phyloP scores from a whole-genome alignment of 2,888 invertebrate genomes.

The Maniola hyperantus region DNA sequence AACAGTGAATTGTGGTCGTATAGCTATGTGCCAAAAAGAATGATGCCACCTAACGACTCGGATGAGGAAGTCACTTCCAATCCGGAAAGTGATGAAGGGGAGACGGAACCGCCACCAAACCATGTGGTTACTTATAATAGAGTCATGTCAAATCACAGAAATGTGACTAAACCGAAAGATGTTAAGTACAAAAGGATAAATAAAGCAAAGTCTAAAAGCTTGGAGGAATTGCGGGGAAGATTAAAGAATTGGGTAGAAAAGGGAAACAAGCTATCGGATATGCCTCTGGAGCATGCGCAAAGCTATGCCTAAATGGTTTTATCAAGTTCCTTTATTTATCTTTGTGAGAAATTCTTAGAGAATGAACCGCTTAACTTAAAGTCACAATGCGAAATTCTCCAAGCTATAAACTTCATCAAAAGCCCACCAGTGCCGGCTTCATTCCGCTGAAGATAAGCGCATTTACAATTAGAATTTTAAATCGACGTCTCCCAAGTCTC shows the following conservation, averaged over 20 bases:
- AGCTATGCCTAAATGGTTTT: slow-evolving; percentile 81
- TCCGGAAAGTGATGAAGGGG: slow-evolving; percentile 70
- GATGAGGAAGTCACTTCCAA: slow-evolving; percentile 74
- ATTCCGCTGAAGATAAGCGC: slow-evolving; percentile 26
- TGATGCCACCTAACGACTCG: slow-evolving; percentile 70
- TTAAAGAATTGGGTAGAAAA: slow-evolving; percentile 94
- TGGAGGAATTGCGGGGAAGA: slow-evolving; percentile 91
- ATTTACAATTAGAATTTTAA: slow-evolving; percentile 31
- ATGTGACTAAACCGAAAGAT: slow-evolving; percentile 95
- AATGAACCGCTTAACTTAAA: slow-evolving; percentile 14
- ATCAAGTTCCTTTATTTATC: slow-evolving; percentile 47
- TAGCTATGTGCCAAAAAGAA: slow-evolving; percentile 78
- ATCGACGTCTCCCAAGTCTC: not conserved
- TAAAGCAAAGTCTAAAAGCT: slow-evolving; percentile 94
- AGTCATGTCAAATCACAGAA: slow-evolving; percentile 95
- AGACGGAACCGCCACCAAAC: slow-evolving; percentile 65
- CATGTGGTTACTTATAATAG: slow-evolving; percentile 91
- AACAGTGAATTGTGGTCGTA: slow-evolving; percentile 73
- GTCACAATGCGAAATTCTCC: slow-evolving; percentile 21
- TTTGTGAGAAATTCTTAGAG: slow-evolving; percentile 31
- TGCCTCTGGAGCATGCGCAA: slow-evolving; percentile 86
- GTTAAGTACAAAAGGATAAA: slow-evolving; percentile 95
- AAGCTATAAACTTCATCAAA: slow-evolving; percentile 25
- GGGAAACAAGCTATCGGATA: slow-evolving; percentile 86
- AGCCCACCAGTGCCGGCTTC: slow-evolving; percentile 13